Evolutionary conservation across 1,140 invertebrate genomes (phyloP).

Genomic region (Oncopodura yosiiana): DNA sequence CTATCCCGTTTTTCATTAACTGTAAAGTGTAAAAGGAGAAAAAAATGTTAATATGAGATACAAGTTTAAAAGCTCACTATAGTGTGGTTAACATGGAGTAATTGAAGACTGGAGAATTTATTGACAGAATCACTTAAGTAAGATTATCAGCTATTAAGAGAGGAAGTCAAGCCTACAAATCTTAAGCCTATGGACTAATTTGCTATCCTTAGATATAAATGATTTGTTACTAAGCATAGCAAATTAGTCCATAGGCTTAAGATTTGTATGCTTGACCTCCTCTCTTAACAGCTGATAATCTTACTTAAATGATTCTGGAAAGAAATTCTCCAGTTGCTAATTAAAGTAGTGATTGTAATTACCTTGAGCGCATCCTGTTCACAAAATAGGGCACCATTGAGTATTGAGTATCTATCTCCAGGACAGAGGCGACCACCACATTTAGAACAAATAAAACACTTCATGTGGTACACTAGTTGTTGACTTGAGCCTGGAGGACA

Average conservation of each 20-base stretch:
- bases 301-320: too few species aligned
- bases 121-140: not conserved
- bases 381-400: conserved; percentile 34
- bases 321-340: not conserved
- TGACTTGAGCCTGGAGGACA: conserved; percentile 35
- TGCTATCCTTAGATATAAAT: too few species aligned
- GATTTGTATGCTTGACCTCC: not conserved
- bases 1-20: conserved; percentile 35
- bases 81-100: too few species aligned
- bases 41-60: not conserved
- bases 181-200: too few species aligned
- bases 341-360: conserved; percentile 1
- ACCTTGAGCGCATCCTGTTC: conserved; percentile 35
- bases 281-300: too few species aligned
- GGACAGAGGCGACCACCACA: conserved; percentile 73
- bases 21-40: conserved; percentile 2
- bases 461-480: conserved; percentile 71
- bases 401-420: conserved; percentile 61
- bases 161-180: too few species aligned
- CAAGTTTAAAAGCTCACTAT: not conserved
- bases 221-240: too few species aligned
- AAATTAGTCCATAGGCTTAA: not conserved
- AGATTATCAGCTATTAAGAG: too few species aligned
- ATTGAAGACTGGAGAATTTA: too few species aligned
- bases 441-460: conserved; percentile 87